phyloP scores from a whole-genome alignment of 2,113 vertebrate species.

The Hystrix brachyura region DNA sequence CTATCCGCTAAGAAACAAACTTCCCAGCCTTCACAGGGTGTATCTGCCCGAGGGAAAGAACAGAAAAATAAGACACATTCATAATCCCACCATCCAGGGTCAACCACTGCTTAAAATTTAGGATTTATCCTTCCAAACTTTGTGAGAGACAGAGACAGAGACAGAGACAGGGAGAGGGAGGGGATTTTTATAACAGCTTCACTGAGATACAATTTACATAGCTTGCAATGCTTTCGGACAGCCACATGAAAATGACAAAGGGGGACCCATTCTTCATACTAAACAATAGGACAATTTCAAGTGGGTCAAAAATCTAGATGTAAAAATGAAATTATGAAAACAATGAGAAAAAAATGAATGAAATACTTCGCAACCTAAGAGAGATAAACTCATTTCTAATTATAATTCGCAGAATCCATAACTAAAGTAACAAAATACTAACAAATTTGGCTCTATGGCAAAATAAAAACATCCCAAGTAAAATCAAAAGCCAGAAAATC shows the following conservation, averaged over 20 bases:
- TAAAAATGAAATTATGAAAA: slow-evolving; percentile 58
- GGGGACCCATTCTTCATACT: neutral
- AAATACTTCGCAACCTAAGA: slow-evolving; percentile 7
- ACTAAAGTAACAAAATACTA: slow-evolving; percentile 46
- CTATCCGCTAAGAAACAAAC: neutral
- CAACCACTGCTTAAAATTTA: neutral
- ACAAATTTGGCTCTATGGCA: neutral
- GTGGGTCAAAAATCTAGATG: neutral
- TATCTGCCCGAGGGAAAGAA: neutral
- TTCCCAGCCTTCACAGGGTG: neutral
- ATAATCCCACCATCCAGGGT: neutral
- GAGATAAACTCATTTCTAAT: slow-evolving; percentile 14
- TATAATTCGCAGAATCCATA: neutral
- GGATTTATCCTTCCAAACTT: neutral
- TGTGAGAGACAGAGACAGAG: neutral
- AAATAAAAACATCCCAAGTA: slow-evolving; percentile 7
- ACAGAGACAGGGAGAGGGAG: neutral
- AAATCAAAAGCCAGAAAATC: slow-evolving; percentile 63
- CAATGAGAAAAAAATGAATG: neutral
- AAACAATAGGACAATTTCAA: neutral
- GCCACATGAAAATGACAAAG: neutral
- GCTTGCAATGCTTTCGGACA: neutral
- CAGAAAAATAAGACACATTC: neutral
- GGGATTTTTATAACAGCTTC: neutral
- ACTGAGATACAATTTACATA: neutral